Conservation (phyloP, 1,140 invertebrate genomes). For the Drosophila pandora region DNA sequence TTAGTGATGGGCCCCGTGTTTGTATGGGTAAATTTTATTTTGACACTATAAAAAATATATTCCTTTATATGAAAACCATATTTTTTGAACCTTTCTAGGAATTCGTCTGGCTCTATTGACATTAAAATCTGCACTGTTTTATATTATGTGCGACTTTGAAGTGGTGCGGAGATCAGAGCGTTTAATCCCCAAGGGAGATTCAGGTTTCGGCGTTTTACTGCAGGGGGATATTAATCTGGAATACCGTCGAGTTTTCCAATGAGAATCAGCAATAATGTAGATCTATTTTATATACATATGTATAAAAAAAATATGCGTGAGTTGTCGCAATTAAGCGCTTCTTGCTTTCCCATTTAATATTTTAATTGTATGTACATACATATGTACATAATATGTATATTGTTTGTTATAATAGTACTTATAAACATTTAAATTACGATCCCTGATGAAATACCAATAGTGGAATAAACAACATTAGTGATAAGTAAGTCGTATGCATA, state of each 20-base stretch:
- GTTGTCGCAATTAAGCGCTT: too few relatives aligned
- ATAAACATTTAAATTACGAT: too few relatives aligned
- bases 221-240: slow-evolving; percentile 62
- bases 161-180: slow-evolving; percentile 36
- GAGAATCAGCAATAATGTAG: background rate
- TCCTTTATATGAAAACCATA: background rate
- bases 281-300: background rate
- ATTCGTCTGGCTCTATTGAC: slow-evolving; percentile 55
- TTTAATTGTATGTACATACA: too few relatives aligned
- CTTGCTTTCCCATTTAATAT: too few relatives aligned
- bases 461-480: background rate
- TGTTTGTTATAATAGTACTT: too few relatives aligned
- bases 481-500: background rate
- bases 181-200: slow-evolving; percentile 36
- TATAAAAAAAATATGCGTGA: background rate
- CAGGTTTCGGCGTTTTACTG: slow-evolving; percentile 62
- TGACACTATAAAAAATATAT: background rate
- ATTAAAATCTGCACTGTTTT: slow-evolving; percentile 54
- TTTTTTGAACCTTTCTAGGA: slow-evolving; percentile 21
- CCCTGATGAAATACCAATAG: too few relatives aligned
- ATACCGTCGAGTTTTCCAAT: slow-evolving; percentile 45
- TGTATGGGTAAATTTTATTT: slow-evolving; percentile 71
- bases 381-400: too few relatives aligned
- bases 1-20: slow-evolving; percentile 77
- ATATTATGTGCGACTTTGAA: slow-evolving; percentile 63